A percentile compares a stretch with the other conserved stretches of the same genome.
Conservation (phyloP, 2,888 invertebrate species). For the Conchocele bisecta region DNA sequence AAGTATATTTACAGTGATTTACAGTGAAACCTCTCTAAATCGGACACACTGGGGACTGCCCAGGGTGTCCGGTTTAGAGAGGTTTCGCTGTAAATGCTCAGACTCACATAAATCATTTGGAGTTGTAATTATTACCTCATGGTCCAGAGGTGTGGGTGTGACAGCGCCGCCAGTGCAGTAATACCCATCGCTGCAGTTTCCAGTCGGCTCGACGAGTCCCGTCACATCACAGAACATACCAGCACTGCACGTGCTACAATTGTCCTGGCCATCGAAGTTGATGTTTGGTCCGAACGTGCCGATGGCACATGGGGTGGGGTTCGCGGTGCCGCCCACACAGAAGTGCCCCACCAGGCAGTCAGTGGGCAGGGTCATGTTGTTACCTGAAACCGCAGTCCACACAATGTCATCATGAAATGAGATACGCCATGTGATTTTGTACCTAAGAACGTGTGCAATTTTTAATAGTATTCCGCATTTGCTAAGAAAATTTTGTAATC, state of each 20-base stretch:
- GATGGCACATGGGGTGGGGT: slow-evolving; percentile 75
- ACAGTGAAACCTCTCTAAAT: no score
- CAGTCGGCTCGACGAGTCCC: slow-evolving; percentile 74
- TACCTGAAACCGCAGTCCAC: no score
- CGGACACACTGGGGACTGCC: no score
- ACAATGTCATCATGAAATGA: no score
- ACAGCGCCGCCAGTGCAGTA: slow-evolving; percentile 75
- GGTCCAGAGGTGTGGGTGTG: slow-evolving; percentile 65
- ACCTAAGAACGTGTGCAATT: no score
- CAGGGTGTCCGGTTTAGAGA: no score
- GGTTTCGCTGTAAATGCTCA: no score
- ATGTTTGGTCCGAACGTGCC: slow-evolving; percentile 75
- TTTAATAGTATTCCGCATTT: no score
- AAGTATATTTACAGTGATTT: no score
- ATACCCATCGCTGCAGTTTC: slow-evolving; percentile 77
- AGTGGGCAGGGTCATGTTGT: slow-evolving; percentile 72
- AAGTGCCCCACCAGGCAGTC: slow-evolving; percentile 79
- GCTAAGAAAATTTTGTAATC: no score
- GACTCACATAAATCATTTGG: no score
- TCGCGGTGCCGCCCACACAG: slow-evolving; percentile 77
- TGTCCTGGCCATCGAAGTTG: slow-evolving; percentile 60
- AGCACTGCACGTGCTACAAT: slow-evolving; percentile 76
- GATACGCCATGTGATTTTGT: no score
- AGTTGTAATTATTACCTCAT: slow-evolving; percentile 73
- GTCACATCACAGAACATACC: slow-evolving; percentile 77